Evolutionary conservation across 2,888 invertebrate genomes (phyloP).

Genomic region (Trilocha varians): DNA sequence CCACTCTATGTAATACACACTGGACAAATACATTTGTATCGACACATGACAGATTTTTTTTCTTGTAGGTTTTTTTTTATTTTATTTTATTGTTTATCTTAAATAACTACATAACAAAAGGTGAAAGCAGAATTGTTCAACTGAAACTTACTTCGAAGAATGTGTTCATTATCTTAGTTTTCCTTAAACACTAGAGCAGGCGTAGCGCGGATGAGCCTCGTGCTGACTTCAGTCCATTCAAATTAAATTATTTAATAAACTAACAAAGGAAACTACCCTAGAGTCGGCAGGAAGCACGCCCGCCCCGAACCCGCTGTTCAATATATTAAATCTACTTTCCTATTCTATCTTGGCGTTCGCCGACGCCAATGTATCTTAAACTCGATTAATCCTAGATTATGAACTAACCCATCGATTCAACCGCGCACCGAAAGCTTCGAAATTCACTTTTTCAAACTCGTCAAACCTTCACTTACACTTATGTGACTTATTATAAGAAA

Average conservation of each 20-base stretch:
- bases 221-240: slow-evolving; percentile 64
- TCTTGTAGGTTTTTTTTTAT: slow-evolving; percentile 54
- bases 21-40: slow-evolving; percentile 71
- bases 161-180: slow-evolving; percentile 59
- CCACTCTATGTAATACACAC: slow-evolving; percentile 71
- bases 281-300: slow-evolving; percentile 40
- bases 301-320: slow-evolving; percentile 31
- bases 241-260: slow-evolving; percentile 72
- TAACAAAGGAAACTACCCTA: slow-evolving; percentile 70
- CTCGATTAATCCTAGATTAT: slow-evolving; percentile 63
- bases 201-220: slow-evolving; percentile 33
- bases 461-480: slow-evolving; percentile 58
- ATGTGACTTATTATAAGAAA: slow-evolving; percentile 64
- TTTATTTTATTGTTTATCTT: slow-evolving; percentile 45
- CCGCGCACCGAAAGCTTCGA: slow-evolving; percentile 48
- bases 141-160: slow-evolving; percentile 61
- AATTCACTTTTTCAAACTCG: slow-evolving; percentile 48
- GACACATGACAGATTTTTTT: slow-evolving; percentile 59
- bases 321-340: slow-evolving; percentile 60
- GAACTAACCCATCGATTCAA: slow-evolving; percentile 53
- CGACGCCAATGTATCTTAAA: slow-evolving; percentile 68
- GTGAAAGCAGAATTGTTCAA: slow-evolving; percentile 70
- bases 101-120: slow-evolving; percentile 72
- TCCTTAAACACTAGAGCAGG: slow-evolving; percentile 30
- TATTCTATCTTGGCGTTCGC: slow-evolving; percentile 68